Percentiles rank a stretch among this genome's conserved stretches.
These are phyloP conservation scores for Henricia sp. DNA, from an alignment of 53 echinoderm and acorn worm species.

Conservation along the genomic window DNA sequence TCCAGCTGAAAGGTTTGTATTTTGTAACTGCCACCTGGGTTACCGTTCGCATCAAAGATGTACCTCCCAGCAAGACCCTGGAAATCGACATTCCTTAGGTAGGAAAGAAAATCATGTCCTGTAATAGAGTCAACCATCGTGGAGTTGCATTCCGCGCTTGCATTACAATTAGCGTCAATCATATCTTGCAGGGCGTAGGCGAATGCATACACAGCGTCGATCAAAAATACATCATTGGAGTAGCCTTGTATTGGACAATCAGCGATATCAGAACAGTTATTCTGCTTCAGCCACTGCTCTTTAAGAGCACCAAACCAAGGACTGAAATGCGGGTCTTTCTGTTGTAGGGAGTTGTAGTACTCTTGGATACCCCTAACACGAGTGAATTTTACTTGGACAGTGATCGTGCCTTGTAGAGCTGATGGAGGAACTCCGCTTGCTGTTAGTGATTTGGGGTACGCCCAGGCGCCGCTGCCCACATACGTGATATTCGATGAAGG, in stretches of 20 bases:
- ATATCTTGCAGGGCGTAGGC: slow-evolving; percentile 38
- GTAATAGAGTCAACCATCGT: background rate
- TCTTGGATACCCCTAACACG: slow-evolving; percentile 17
- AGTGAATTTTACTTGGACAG: background rate
- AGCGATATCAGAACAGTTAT: slow-evolving; percentile 4
- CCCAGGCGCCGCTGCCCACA: slow-evolving; percentile 56
- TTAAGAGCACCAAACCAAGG: slow-evolving; percentile 35
- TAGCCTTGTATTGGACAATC: slow-evolving; percentile 12
- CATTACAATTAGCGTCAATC: slow-evolving; percentile 9
- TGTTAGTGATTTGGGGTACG: background rate
- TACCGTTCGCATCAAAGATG: slow-evolving; percentile 32
- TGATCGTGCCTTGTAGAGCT: slow-evolving; percentile 11
- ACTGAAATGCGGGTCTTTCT: background rate
- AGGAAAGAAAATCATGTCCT: slow-evolving; percentile 2
- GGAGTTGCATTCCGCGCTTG: background rate
- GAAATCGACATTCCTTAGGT: slow-evolving; percentile 23
- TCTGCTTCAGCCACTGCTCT: background rate
- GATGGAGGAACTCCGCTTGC: background rate
- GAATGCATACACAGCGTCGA: slow-evolving; percentile 39
- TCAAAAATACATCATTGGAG: background rate
- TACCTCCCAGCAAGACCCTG: slow-evolving; percentile 18
- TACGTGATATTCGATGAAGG: slow-evolving; percentile 17
- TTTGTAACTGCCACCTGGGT: slow-evolving; percentile 33
- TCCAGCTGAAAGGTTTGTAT: background rate
- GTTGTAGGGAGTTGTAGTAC: slow-evolving; percentile 10